Conservation (phyloP, 53 echinoderm and acorn worm genomes). For the Holothuria leucospilota region DNA sequence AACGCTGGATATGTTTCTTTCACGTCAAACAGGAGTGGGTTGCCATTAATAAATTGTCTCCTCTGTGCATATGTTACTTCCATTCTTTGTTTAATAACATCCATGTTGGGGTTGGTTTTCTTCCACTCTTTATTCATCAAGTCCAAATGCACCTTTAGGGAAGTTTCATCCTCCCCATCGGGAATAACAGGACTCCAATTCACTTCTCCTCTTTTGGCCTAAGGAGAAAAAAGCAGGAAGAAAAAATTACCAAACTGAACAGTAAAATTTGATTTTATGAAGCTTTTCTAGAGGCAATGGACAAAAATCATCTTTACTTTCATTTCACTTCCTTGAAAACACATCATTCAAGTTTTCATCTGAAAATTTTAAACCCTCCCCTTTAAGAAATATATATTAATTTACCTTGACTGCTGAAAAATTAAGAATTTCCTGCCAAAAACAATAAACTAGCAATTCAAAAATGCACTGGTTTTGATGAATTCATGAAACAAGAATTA, state of each 20-base stretch:
- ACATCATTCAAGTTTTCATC: background rate
- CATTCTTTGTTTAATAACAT: conserved; percentile 13
- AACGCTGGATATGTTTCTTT: conserved; percentile 21
- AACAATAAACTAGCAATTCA: too few relatives aligned
- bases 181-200: conserved; percentile 1
- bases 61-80: conserved; percentile 33
- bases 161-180: background rate
- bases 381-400: background rate
- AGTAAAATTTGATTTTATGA: too few relatives aligned
- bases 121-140: background rate
- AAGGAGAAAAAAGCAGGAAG: background rate
- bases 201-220: background rate
- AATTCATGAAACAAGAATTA: too few relatives aligned
- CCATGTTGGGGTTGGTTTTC: conserved; percentile 7
- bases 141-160: conserved; percentile 14
- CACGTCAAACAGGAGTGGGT: conserved; percentile 11
- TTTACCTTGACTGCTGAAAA: background rate
- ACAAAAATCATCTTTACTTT: too few relatives aligned
- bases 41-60: conserved; percentile 20
- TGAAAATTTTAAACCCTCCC: background rate
- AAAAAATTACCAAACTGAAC: background rate
- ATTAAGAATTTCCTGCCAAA: too few relatives aligned
- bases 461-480: too few relatives aligned
- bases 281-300: too few relatives aligned
- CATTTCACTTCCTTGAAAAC: background rate